Percentiles rank a stretch among this genome's conserved stretches.
Evolutionary conservation across 2,113 vertebrate species (phyloP).

Genomic region (Antechinus stuartii): DNA sequence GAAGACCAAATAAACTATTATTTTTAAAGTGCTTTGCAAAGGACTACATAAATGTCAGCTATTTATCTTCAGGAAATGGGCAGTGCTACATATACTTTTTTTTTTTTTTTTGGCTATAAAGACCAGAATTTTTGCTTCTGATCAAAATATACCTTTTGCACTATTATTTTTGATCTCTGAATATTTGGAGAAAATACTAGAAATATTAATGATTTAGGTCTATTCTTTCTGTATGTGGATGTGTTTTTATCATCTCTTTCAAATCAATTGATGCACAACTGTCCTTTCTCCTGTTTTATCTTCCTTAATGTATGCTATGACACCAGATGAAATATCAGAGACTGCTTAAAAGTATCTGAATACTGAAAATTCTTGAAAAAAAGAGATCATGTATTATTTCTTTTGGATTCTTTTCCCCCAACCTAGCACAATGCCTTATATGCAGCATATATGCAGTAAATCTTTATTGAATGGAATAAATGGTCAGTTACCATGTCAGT

Average conservation of each 20-base stretch:
- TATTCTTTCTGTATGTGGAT: background rate
- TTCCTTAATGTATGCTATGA: background rate
- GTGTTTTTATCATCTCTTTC: background rate
- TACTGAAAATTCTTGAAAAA: background rate
- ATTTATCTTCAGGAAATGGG: background rate
- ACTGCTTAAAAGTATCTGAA: background rate
- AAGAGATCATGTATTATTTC: background rate
- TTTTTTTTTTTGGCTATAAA: constrained; percentile 27
- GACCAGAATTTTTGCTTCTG: background rate
- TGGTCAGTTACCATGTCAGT: background rate
- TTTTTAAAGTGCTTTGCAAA: background rate
- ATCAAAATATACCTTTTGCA: constrained; percentile 41
- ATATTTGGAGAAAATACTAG: constrained; percentile 1
- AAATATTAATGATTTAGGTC: constrained; percentile 6
- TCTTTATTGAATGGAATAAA: background rate
- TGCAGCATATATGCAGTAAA: background rate
- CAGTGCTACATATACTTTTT: background rate
- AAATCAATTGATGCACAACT: background rate
- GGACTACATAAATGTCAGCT: background rate
- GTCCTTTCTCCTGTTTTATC: background rate
- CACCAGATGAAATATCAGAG: background rate
- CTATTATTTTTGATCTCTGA: constrained; percentile 8
- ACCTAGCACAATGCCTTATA: background rate
- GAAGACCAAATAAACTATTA: background rate
- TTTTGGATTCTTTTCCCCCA: background rate